These are phyloP conservation scores for Procavia capensis DNA, from an alignment of 2,113 vertebrate species.

Conservation along the genomic window DNA sequence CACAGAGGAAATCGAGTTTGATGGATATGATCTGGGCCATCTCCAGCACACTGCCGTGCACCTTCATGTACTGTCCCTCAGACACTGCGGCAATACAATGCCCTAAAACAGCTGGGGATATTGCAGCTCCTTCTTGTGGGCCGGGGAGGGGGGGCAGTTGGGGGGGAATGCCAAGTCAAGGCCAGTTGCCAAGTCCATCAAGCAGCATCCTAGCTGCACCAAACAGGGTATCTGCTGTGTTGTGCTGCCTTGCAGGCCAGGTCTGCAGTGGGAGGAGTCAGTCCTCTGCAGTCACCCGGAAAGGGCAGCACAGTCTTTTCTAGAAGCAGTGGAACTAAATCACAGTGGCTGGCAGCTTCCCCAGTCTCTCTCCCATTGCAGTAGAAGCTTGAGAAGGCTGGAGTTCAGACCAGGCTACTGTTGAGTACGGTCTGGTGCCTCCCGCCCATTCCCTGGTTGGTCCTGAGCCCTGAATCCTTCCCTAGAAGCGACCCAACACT, in stretches of 20 bases:
- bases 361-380: neutral
- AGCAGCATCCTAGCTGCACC: neutral
- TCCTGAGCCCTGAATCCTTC: neutral
- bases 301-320: constrained; percentile 8
- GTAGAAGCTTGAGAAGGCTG: neutral
- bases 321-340: neutral
- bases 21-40: neutral
- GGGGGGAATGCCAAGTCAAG: neutral
- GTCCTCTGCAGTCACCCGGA: neutral
- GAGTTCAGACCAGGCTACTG: neutral
- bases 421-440: neutral
- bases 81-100: constrained; percentile 1
- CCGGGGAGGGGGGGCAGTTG: too few species aligned
- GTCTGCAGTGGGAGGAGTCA: neutral
- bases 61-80: neutral
- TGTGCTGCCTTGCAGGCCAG: neutral
- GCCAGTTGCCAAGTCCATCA: neutral
- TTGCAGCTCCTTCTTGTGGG: constrained; percentile 3
- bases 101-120: constrained; percentile 50
- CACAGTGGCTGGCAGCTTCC: constrained; percentile 32
- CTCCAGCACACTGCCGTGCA: neutral
- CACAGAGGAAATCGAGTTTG: neutral
- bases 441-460: neutral
- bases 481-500: neutral
- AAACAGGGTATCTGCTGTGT: neutral